Base-by-base conservation (phyloP, 1,140 invertebrate species). In the Daktulosphaira vitifoliae region DNA sequence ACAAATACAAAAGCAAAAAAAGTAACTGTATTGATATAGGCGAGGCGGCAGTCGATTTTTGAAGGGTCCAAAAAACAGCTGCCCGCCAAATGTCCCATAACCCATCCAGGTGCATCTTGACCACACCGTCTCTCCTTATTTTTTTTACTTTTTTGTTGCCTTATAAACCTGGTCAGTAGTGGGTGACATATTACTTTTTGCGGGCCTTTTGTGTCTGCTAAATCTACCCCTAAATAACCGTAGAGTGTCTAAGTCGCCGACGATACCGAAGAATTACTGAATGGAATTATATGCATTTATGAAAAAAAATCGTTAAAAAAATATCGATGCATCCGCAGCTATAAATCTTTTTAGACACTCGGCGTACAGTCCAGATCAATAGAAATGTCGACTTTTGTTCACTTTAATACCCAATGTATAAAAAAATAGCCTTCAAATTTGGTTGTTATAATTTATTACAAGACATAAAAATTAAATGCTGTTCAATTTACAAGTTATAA, bases 181-280 rank as follows among this genome's bases (percentile, higher is more conserved):
- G 56, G 56, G 56, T 62, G 56, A 62, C 56, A 62, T 62, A 62
- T 62, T 62, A 62, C 56, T 62, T 62, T 62, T 62, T 62, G 56
- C 56, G 42, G 56, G 42, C 42, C 56, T 48, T 62, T 62, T 62
- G 56, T 62, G 42, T 44, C 42, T 26, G 56, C 42, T 62, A 62
- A 62, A 62, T 62, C 56, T 62, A 62, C 56, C 56, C 56, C 56
- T 62, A 62, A 62, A 62, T 62, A 62, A 62, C 56, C 56, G 56
- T 39, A 44, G 56, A 62, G 46, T 62, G 42, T 48, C 46, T 62
- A 48, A 62, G 26, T 62, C 42, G 54, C 25, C 39, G 29, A 33
- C 56, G 56, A 25, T n/a, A n/a, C 26, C 56, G 56, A 62, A 46
- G 46, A 8, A n/a, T 13, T 25, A 9, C 11, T 62, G 56, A 62